These are phyloP conservation scores for Sitobion miscanthi DNA, from an alignment of 1,140 invertebrate species.

Conservation along the genomic window DNA sequence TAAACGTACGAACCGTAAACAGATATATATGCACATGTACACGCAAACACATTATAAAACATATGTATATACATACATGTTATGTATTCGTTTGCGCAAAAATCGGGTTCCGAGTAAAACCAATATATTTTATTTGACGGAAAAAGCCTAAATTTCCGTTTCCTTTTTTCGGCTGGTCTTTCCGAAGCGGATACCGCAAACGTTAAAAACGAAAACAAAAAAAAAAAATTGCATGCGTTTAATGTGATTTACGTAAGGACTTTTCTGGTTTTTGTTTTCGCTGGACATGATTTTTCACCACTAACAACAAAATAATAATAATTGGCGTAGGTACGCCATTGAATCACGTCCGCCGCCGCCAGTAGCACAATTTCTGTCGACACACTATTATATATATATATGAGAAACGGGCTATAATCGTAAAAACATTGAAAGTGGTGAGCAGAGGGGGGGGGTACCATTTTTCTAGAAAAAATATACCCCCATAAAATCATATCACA, in stretches of 20 bases:
- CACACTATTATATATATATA: not conserved
- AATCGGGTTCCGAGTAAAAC: constrained; percentile 22
- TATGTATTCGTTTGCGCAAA: not conserved
- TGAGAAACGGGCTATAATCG: not conserved
- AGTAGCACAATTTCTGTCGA: not conserved
- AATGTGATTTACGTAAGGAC: not conserved
- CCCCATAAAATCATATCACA: too few relatives aligned
- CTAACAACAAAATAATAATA: not conserved
- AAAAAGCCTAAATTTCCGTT: constrained; percentile 38
- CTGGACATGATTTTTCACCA: not conserved
- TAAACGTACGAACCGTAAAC: constrained; percentile 43
- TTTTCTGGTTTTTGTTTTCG: not conserved
- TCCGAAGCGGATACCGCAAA: not conserved
- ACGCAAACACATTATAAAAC: not conserved
- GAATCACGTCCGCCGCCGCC: not conserved
- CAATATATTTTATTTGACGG: constrained; percentile 38
- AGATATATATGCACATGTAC: not conserved
- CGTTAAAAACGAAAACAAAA: not conserved
- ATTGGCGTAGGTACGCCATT: not conserved
- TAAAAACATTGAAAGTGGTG: not conserved
- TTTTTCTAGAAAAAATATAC: too few relatives aligned
- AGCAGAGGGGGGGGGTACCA: too few relatives aligned
- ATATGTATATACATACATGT: not conserved
- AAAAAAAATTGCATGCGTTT: not conserved
- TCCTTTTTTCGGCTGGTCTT: not conserved